phyloP scores from a whole-genome alignment of 2,113 vertebrate species.

The Thomomys bottae region DNA sequence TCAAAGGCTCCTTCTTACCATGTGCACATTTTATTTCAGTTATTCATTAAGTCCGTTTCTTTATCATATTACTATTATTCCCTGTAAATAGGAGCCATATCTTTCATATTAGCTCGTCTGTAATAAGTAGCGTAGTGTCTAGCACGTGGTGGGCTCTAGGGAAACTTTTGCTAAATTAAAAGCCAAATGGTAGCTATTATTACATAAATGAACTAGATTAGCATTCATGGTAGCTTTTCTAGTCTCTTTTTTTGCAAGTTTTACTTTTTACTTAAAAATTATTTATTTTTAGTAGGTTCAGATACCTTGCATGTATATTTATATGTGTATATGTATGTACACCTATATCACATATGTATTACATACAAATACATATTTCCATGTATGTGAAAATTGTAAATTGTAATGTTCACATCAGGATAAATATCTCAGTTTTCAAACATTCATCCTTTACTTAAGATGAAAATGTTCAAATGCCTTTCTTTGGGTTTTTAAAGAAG shows the following conservation, averaged over 20 bases:
- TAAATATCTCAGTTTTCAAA: background rate
- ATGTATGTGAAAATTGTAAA: background rate
- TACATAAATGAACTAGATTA: background rate
- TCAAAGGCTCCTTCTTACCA: background rate
- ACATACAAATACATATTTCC: background rate
- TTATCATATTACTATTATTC: background rate
- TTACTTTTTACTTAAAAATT: background rate
- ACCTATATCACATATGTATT: too few species aligned
- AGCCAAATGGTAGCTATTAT: background rate
- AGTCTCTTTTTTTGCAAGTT: background rate
- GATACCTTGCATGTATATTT: too few species aligned
- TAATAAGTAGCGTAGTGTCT: background rate
- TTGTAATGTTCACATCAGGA: background rate
- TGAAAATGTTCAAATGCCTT: background rate
- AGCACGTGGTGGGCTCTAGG: background rate
- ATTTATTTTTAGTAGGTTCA: background rate
- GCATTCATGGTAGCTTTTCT: background rate
- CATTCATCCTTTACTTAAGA: background rate
- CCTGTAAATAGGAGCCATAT: background rate
- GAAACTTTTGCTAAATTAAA: conserved; percentile 29
- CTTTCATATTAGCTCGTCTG: conserved; percentile 16
- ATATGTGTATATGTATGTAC: too few species aligned
- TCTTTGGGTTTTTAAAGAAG: background rate
- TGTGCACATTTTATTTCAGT: background rate
- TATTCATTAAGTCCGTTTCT: conserved; percentile 18